Conservation (phyloP, 2,888 invertebrate species). For the Dynastes grantii region DNA sequence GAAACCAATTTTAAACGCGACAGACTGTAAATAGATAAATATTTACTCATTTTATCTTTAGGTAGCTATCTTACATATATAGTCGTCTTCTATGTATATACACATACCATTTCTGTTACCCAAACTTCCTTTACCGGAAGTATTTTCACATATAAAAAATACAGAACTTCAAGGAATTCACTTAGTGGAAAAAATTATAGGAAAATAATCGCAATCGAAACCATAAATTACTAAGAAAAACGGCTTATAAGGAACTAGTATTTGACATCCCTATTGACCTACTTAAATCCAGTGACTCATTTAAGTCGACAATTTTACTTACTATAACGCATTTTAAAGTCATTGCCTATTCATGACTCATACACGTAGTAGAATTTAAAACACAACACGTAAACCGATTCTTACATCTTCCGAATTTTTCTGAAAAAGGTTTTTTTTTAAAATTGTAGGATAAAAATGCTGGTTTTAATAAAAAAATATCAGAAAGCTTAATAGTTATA, state of each 20-base stretch:
- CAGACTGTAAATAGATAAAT: no score
- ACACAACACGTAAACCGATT: neutral
- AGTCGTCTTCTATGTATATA: no score
- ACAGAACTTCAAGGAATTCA: no score
- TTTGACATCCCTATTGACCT: constrained; percentile 38
- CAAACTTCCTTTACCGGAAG: no score
- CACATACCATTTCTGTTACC: no score
- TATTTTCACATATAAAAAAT: no score
- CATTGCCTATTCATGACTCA: constrained; percentile 6
- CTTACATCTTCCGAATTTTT: neutral
- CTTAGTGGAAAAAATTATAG: no score
- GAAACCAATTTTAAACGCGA: no score
- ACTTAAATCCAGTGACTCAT: constrained; percentile 49
- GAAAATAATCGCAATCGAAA: no score
- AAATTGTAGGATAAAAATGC: neutral
- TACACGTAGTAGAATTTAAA: neutral
- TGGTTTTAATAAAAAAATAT: neutral
- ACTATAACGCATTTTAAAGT: neutral
- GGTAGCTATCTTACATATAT: no score
- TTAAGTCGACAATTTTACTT: neutral
- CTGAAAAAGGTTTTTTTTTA: neutral
- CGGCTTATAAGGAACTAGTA: constrained; percentile 33
- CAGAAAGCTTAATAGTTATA: neutral
- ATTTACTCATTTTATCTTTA: no score
- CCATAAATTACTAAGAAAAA: constrained; percentile 44